These are phyloP conservation scores for Aplocera efformata DNA, from an alignment of 2,888 invertebrate genomes.

Conservation along the genomic window DNA sequence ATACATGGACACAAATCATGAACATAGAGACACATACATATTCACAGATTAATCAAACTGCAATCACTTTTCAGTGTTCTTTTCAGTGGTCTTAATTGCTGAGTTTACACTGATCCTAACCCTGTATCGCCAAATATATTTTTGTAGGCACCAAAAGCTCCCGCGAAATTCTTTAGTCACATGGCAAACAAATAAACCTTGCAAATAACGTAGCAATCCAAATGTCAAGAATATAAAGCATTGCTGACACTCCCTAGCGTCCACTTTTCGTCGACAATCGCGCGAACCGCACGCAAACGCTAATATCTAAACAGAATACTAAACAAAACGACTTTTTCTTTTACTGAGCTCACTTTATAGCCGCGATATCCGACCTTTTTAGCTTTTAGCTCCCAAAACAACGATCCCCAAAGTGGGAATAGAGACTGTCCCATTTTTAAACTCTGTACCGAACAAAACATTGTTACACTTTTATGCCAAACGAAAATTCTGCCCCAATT, in stretches of 20 bases:
- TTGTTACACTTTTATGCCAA: slow-evolving; percentile 39
- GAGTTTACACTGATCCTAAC: too few species aligned
- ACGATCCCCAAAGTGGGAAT: slow-evolving; percentile 28
- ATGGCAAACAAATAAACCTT: slow-evolving; percentile 15
- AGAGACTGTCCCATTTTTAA: slow-evolving; percentile 30
- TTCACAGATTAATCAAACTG: too few species aligned
- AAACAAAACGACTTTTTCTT: slow-evolving; percentile 23
- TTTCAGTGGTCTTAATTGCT: too few species aligned
- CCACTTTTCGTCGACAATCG: slow-evolving; percentile 20
- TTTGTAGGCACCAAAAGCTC: background rate
- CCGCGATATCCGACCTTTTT: slow-evolving; percentile 30
- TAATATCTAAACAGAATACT: slow-evolving; percentile 28
- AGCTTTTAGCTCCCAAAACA: slow-evolving; percentile 24
- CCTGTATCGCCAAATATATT: too few species aligned
- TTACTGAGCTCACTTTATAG: slow-evolving; percentile 23
- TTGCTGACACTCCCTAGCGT: slow-evolving; percentile 25
- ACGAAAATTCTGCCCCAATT: slow-evolving; percentile 44
- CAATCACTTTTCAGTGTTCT: too few species aligned
- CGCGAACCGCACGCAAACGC: slow-evolving; percentile 24
- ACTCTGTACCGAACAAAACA: slow-evolving; percentile 38
- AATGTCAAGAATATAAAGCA: slow-evolving; percentile 29
- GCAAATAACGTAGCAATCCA: slow-evolving; percentile 20
- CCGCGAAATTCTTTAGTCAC: slow-evolving; percentile 7
- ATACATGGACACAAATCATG: too few species aligned
- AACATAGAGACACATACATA: too few species aligned